These are phyloP conservation scores for Drosophila neotestacea DNA, from an alignment of 2,888 invertebrate species.

Conservation along the genomic window DNA sequence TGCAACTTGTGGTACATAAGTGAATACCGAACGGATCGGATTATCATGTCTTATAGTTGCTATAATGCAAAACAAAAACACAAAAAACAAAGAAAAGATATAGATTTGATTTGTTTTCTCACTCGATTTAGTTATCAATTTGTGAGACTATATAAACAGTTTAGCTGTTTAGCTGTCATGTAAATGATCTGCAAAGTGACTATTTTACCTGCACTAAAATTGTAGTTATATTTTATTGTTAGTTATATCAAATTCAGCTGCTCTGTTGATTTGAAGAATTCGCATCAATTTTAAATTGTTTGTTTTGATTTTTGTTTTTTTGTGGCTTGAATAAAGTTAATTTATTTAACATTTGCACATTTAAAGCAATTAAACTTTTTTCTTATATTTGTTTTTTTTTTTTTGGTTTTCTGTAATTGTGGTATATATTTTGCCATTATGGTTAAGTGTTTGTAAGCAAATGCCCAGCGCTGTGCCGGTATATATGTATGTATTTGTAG, in stretches of 20 bases:
- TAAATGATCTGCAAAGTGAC: slow-evolving; percentile 6
- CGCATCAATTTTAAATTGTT: slow-evolving; percentile 11
- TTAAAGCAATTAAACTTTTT: slow-evolving; percentile 35
- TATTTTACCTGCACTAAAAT: slow-evolving; percentile 17
- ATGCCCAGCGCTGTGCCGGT: slow-evolving; percentile 52
- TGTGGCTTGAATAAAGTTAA: slow-evolving; percentile 7
- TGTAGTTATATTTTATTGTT: not conserved
- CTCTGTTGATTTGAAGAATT: slow-evolving; percentile 10
- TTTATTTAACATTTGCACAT: slow-evolving; percentile 28
- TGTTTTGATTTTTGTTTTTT: slow-evolving; percentile 2
- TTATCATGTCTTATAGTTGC: slow-evolving; percentile 9
- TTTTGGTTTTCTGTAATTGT: not conserved
- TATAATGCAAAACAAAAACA: slow-evolving; percentile 5
- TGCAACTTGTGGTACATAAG: slow-evolving; percentile 16
- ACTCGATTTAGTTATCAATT: not conserved
- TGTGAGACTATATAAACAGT: not conserved
- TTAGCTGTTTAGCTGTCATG: slow-evolving; percentile 6
- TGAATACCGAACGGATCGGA: slow-evolving; percentile 20
- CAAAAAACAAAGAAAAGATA: not conserved
- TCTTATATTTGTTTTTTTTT: not conserved
- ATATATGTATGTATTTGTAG: not conserved
- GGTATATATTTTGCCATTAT: slow-evolving; percentile 17
- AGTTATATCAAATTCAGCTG: slow-evolving; percentile 22
- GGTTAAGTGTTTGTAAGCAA: slow-evolving; percentile 51
- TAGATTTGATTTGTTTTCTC: not conserved